Evolutionary conservation across 2,113 vertebrate genomes (phyloP).

Genomic region (Lamprologus tigripictilis): DNA sequence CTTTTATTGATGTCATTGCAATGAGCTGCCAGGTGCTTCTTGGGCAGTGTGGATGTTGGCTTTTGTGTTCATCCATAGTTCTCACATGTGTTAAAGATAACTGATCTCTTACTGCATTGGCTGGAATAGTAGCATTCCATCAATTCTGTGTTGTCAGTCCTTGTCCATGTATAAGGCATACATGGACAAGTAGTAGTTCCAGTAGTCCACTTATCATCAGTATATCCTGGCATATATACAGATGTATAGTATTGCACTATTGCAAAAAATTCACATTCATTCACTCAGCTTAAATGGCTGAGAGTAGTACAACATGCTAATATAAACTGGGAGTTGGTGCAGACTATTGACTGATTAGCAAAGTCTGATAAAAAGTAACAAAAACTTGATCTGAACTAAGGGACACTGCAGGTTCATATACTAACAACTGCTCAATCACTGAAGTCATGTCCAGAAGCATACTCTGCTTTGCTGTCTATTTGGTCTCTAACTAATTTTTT

Average conservation of each 20-base stretch:
- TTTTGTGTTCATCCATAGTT: neutral
- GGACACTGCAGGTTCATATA: neutral
- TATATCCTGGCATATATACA: neutral
- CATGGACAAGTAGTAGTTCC: neutral
- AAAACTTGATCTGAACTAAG: too few relatives aligned
- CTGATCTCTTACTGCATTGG: neutral
- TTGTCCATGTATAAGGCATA: neutral
- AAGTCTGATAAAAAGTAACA: neutral
- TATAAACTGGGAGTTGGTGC: neutral
- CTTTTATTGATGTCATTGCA: neutral
- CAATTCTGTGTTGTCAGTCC: neutral
- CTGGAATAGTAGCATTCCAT: neutral
- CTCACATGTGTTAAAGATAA: neutral
- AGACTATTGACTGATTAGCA: neutral
- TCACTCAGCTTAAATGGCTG: neutral
- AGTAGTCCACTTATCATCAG: neutral
- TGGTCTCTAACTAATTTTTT: rapidly evolving
- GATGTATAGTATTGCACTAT: neutral
- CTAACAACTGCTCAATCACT: neutral
- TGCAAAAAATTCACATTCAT: neutral
- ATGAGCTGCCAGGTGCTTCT: neutral
- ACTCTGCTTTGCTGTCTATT: neutral
- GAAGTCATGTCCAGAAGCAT: neutral
- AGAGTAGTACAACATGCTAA: neutral
- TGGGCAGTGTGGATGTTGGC: neutral